Conservation (phyloP, 2,888 invertebrate species). For the Morpho achilles region DNA sequence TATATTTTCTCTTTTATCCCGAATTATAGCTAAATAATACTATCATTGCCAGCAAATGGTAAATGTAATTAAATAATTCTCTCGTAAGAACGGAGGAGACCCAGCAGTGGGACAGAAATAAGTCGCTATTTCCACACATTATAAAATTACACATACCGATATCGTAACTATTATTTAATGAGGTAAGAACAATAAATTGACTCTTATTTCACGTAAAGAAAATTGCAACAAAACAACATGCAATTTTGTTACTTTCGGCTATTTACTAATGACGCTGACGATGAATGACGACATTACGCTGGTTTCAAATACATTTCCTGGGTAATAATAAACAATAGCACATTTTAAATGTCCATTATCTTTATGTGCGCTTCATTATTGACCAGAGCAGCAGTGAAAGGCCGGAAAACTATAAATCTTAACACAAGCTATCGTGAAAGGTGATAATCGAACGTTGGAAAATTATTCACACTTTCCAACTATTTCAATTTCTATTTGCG, state of each 20-base stretch:
- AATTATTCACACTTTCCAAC: conserved; percentile 64
- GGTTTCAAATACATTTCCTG: background rate
- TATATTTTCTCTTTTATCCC: too few relatives aligned
- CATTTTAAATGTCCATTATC: conserved; percentile 11
- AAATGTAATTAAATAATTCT: too few relatives aligned
- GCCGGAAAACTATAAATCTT: conserved; percentile 47
- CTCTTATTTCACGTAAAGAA: background rate
- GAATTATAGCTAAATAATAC: too few relatives aligned
- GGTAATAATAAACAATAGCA: conserved; percentile 9
- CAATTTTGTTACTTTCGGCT: background rate
- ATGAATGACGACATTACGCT: background rate
- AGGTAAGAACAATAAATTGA: background rate
- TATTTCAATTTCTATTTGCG: conserved; percentile 36
- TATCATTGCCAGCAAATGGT: too few relatives aligned
- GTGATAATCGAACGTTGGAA: conserved; percentile 38
- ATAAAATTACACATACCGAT: too few relatives aligned
- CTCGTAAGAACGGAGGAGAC: too few relatives aligned
- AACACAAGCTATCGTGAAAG: conserved; percentile 52
- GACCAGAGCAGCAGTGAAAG: conserved; percentile 41
- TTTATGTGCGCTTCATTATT: conserved; percentile 11
- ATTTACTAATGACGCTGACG: background rate
- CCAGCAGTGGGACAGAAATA: too few relatives aligned
- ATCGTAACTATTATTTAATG: background rate
- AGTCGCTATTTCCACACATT: too few relatives aligned
- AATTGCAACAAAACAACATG: background rate